phyloP scores from a whole-genome alignment of 2,797 vertebrate genomes.

The Leuciscus waleckii region DNA sequence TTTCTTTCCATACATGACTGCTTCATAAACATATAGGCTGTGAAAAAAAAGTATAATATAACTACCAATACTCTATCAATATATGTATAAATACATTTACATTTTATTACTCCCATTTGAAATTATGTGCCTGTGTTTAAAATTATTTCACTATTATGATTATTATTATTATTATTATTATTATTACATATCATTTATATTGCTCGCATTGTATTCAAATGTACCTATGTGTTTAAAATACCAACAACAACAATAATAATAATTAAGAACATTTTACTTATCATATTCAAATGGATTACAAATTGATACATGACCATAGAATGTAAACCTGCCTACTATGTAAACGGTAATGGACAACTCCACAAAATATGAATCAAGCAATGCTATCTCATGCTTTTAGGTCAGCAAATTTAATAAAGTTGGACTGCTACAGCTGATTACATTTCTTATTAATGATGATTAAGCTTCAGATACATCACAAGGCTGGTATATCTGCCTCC shows the following conservation, averaged over 20 bases:
- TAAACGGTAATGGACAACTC: neutral
- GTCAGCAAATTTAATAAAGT: conserved; percentile 50
- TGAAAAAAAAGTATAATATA: neutral
- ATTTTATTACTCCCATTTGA: neutral
- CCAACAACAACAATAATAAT: neutral
- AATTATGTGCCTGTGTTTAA: neutral
- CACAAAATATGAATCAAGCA: conserved; percentile 22
- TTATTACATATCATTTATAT: neutral
- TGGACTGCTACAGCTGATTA: conserved; percentile 47
- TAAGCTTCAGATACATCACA: conserved; percentile 15
- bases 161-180: neutral
- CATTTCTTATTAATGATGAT: conserved; percentile 53
- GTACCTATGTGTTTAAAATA: neutral
- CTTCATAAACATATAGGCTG: neutral
- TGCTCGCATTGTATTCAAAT: neutral
- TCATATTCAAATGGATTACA: neutral
- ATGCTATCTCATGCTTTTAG: conserved; percentile 32
- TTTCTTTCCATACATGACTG: neutral
- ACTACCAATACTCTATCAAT: neutral
- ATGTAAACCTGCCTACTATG: neutral
- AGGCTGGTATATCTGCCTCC: conserved; percentile 9
- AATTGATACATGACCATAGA: neutral
- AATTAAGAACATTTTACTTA: too few species aligned
- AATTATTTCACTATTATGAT: neutral
- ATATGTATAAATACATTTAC: neutral